A percentile compares a stretch with the other conserved stretches of the same genome.
These are phyloP conservation scores for Cryptosula pallasiana DNA, from an alignment of 2,888 invertebrate genomes.

Conservation along the genomic window DNA sequence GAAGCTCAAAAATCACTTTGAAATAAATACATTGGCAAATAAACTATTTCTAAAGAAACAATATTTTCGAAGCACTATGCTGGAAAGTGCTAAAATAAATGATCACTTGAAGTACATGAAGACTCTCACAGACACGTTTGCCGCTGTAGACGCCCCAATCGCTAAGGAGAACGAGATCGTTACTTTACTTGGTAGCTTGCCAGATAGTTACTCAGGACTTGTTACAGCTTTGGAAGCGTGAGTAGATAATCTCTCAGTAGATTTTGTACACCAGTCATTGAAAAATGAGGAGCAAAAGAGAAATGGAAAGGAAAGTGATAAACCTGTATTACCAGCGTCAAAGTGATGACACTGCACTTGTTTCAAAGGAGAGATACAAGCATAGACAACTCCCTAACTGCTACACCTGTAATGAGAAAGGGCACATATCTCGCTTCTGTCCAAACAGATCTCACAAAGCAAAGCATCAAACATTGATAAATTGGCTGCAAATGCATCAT, in stretches of 20 bases:
- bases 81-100: not conserved
- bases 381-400: not conserved
- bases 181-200: not conserved
- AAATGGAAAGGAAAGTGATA: no score
- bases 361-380: not conserved
- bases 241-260: not conserved
- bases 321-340: no score
- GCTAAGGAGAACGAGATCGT: not conserved
- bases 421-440: not conserved
- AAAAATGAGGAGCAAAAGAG: not conserved
- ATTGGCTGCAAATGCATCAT: not conserved
- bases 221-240: not conserved
- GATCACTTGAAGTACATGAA: not conserved
- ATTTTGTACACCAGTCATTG: not conserved
- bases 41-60: not conserved
- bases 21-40: not conserved
- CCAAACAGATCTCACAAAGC: not conserved
- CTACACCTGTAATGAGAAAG: not conserved
- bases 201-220: not conserved
- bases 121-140: not conserved
- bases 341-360: not conserved
- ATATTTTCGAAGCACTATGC: not conserved
- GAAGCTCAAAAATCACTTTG: slow-evolving; percentile 5
- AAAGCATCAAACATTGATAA: not conserved
- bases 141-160: not conserved